Percentiles rank a stretch among this genome's conserved stretches.
Conservation (phyloP, 30 jellyfish, hydroid and myxozoan species). For the Nemopilema nomurai region DNA sequence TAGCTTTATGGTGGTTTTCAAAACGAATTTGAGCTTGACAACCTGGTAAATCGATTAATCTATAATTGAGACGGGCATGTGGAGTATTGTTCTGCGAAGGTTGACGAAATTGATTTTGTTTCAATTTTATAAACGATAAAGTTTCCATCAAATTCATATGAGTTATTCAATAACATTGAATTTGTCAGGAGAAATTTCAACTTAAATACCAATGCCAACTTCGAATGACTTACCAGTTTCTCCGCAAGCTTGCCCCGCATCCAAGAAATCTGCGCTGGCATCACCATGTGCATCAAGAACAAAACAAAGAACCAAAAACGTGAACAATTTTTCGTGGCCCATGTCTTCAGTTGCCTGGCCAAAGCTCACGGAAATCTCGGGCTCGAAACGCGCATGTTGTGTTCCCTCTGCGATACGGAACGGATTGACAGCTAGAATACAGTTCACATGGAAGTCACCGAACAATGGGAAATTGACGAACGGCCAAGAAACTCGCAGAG, state of each 20-base stretch:
- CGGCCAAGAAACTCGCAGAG: slow-evolving; percentile 29
- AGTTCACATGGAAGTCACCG: background rate
- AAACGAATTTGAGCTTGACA: background rate
- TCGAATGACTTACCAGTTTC: slow-evolving; percentile 23
- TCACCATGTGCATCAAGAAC: background rate
- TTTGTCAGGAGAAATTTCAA: background rate
- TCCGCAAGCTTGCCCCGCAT: slow-evolving; percentile 60
- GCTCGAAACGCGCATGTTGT: background rate
- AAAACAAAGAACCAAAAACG: background rate
- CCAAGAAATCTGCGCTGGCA: slow-evolving; percentile 6
- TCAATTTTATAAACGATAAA: background rate
- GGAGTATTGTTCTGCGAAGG: background rate
- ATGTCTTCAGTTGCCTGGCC: slow-evolving; percentile 7
- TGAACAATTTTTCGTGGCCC: background rate
- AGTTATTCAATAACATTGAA: background rate
- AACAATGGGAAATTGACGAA: slow-evolving; percentile 42
- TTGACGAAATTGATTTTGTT: background rate
- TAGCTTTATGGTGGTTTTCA: background rate
- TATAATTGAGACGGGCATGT: background rate
- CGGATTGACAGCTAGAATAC: background rate
- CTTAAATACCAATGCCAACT: too few species aligned
- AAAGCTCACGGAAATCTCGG: background rate
- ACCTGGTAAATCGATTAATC: background rate
- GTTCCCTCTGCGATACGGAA: background rate
- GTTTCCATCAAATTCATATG: background rate